Evolutionary conservation across 2,113 vertebrate genomes (phyloP).

Genomic region (Prionailurus bengalensis): DNA sequence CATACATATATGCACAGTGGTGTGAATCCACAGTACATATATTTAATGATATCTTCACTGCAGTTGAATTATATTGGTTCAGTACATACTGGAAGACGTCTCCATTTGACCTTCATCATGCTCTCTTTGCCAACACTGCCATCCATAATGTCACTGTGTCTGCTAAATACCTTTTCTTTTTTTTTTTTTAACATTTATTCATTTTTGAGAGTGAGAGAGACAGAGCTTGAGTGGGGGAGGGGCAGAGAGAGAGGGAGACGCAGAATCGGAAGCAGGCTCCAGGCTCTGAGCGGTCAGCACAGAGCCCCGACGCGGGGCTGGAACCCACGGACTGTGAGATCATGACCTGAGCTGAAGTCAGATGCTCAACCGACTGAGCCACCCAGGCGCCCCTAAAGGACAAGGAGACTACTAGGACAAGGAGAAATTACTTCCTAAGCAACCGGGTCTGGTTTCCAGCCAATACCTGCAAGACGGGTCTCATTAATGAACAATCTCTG

Average conservation of each 20-base stretch:
- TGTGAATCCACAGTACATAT: background rate
- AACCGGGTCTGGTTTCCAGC: background rate
- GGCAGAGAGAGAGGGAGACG: too few relatives aligned
- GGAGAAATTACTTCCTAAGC: slow-evolving; percentile 9
- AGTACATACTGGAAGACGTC: background rate
- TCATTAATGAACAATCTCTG: background rate
- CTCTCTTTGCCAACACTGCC: background rate
- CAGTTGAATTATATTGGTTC: background rate
- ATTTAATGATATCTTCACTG: background rate
- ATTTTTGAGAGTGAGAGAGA: too few relatives aligned
- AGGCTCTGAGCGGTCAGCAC: too few relatives aligned
- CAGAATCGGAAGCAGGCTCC: too few relatives aligned
- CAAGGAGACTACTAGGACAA: background rate
- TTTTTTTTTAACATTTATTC: too few relatives aligned
- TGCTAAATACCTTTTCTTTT: background rate
- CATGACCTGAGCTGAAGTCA: too few relatives aligned
- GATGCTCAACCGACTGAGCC: too few relatives aligned
- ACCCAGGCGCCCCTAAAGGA: background rate
- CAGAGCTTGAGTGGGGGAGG: too few relatives aligned
- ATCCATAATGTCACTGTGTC: background rate
- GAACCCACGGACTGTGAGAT: too few relatives aligned
- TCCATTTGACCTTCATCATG: background rate
- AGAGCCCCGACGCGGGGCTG: too few relatives aligned
- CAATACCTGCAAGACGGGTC: background rate
- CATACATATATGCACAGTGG: too few relatives aligned